Conservation (phyloP, 2,113 vertebrate genomes). For the Taxidea taxus region DNA sequence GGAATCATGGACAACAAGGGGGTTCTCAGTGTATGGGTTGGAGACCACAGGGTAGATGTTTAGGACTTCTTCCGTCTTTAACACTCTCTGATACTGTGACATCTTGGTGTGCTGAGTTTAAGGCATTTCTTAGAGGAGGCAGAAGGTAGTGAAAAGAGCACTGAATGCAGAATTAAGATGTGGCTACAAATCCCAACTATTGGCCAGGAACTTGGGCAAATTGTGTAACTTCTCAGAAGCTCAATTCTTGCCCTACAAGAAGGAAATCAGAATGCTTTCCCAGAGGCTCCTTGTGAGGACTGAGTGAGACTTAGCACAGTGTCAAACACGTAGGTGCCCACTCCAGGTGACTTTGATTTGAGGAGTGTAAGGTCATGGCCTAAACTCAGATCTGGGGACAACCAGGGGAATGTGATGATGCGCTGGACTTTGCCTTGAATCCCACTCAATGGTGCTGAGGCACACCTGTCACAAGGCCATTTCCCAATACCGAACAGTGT, state of each 20-base stretch:
- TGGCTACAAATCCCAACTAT: background rate
- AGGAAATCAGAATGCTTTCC: background rate
- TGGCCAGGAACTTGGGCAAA: background rate
- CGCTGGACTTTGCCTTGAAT: background rate
- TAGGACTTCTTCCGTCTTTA: background rate
- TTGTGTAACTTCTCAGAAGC: background rate
- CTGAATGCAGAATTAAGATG: background rate
- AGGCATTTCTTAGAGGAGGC: background rate
- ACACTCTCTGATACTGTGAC: background rate
- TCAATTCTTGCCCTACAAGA: background rate
- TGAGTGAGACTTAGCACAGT: background rate
- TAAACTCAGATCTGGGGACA: background rate
- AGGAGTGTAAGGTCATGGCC: background rate
- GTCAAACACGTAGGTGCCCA: background rate
- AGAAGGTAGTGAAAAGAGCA: background rate
- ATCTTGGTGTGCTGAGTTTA: background rate
- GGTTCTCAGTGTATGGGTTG: fast-evolving
- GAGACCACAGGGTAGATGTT: background rate
- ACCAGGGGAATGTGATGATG: background rate
- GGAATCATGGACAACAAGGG: fast-evolving
- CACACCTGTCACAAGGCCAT: background rate
- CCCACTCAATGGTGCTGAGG: background rate
- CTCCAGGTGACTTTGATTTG: background rate
- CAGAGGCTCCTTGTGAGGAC: background rate
- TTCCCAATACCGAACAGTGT: background rate